Conservation (phyloP, 2,113 vertebrate species). For the Neotoma lepida region DNA sequence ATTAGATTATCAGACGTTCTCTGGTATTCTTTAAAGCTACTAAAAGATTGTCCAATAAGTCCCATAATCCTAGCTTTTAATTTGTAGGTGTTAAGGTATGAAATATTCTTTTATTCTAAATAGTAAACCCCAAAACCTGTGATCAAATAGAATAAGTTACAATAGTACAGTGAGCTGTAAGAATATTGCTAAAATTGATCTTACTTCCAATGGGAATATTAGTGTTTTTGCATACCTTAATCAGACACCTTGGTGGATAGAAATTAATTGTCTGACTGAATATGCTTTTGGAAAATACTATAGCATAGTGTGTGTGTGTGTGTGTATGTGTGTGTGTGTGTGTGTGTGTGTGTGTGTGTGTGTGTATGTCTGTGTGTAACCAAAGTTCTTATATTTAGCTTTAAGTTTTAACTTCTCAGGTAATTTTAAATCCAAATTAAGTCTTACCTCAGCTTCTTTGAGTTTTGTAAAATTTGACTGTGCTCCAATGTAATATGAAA, state of each 20-base stretch:
- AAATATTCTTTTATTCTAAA: constrained; percentile 17
- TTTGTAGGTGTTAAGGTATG: background rate
- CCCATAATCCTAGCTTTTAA: background rate
- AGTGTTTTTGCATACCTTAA: background rate
- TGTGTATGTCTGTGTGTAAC: no score
- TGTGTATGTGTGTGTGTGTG: no score
- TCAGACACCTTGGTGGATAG: constrained; percentile 8
- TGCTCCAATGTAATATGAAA: constrained; percentile 94
- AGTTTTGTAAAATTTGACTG: constrained; percentile 95
- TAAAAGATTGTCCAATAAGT: background rate
- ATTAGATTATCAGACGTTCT: constrained; percentile 39
- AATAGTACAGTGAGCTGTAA: constrained; percentile 33
- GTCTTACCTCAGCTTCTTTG: constrained; percentile 90
- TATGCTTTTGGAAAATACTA: background rate
- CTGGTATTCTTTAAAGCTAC: constrained; percentile 43
- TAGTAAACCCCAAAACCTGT: background rate
- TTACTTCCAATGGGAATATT: background rate
- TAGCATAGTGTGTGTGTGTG: background rate
- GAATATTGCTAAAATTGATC: constrained; percentile 16
- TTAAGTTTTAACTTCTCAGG: background rate
- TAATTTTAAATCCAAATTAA: constrained; percentile 26
- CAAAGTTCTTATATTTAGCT: background rate
- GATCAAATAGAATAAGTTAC: constrained; percentile 39
- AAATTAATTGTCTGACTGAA: constrained; percentile 50
- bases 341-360: no score